Evolutionary conservation across 2,888 invertebrate species (phyloP).

Genomic region (Drosophila pseudotalamancana): DNA sequence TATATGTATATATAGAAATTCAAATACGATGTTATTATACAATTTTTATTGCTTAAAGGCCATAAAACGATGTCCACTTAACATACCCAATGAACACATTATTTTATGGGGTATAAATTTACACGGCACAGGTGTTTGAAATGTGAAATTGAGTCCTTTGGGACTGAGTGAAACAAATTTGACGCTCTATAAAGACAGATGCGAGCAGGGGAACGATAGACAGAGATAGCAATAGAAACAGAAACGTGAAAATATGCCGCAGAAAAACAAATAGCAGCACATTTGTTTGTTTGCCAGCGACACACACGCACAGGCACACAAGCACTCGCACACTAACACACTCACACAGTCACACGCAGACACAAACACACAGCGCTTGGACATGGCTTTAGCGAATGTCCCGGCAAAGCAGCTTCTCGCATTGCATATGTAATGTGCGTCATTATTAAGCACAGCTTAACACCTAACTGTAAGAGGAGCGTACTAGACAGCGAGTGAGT

Average conservation of each 20-base stretch:
- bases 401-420: slow-evolving; percentile 40
- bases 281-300: slow-evolving; percentile 49
- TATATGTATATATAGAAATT: too few relatives aligned
- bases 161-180: slow-evolving; percentile 57
- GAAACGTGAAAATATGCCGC: slow-evolving; percentile 23
- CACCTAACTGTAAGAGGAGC: slow-evolving; percentile 40
- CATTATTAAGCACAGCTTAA: slow-evolving; percentile 70
- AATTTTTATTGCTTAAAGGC: not conserved
- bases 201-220: not conserved
- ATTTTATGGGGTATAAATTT: slow-evolving; percentile 30
- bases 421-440: slow-evolving; percentile 68
- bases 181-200: slow-evolving; percentile 25
- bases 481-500: not conserved
- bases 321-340: too few relatives aligned
- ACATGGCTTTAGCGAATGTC: slow-evolving; percentile 15
- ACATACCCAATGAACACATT: slow-evolving; percentile 22
- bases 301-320: not conserved
- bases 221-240: not conserved
- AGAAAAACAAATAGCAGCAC: slow-evolving; percentile 61
- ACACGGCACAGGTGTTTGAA: slow-evolving; percentile 56
- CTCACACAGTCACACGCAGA: not conserved
- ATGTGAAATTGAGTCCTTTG: slow-evolving; percentile 63
- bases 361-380: not conserved
- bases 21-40: not conserved
- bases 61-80: slow-evolving; percentile 15